Percentiles rank a stretch among this genome's conserved stretches.
Conservation (phyloP, 1,140 invertebrate species). For the Amphibalanus amphitrite region DNA sequence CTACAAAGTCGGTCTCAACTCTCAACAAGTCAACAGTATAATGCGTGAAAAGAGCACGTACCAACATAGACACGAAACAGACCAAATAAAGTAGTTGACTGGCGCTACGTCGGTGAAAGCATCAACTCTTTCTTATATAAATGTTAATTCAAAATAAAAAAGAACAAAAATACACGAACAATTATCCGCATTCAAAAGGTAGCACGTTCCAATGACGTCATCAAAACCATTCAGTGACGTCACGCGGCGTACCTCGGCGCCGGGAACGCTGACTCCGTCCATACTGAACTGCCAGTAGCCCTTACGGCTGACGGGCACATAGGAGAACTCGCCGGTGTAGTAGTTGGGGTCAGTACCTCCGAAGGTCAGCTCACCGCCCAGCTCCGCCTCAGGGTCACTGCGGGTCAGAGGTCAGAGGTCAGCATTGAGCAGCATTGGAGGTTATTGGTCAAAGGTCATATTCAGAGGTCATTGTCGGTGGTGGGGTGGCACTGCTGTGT, state of each 20-base stretch:
- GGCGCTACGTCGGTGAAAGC: too few relatives aligned
- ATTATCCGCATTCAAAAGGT: too few relatives aligned
- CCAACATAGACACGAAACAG: too few relatives aligned
- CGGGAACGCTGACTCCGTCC: conserved; percentile 3
- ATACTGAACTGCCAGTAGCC: conserved; percentile 19
- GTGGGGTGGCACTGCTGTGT: too few relatives aligned
- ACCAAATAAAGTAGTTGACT: too few relatives aligned
- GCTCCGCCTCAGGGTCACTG: conserved; percentile 20
- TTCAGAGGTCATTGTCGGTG: neutral
- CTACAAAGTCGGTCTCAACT: too few relatives aligned
- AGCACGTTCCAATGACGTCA: conserved; percentile 3
- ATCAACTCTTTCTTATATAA: too few relatives aligned
- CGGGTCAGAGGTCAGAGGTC: neutral
- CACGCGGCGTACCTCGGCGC: neutral
- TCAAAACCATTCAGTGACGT: neutral
- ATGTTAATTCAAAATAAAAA: too few relatives aligned
- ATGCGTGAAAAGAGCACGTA: too few relatives aligned
- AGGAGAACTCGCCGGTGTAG: conserved; percentile 21
- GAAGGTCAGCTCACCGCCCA: conserved; percentile 26
- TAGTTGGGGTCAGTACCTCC: conserved; percentile 26
- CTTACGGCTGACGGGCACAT: conserved; percentile 16
- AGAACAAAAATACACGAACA: too few relatives aligned
- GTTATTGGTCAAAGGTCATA: neutral
- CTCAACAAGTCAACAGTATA: too few relatives aligned
- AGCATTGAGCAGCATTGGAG: neutral